Base-by-base conservation (phyloP, 2,797 vertebrate genomes). In the Amniataba percoides region DNA sequence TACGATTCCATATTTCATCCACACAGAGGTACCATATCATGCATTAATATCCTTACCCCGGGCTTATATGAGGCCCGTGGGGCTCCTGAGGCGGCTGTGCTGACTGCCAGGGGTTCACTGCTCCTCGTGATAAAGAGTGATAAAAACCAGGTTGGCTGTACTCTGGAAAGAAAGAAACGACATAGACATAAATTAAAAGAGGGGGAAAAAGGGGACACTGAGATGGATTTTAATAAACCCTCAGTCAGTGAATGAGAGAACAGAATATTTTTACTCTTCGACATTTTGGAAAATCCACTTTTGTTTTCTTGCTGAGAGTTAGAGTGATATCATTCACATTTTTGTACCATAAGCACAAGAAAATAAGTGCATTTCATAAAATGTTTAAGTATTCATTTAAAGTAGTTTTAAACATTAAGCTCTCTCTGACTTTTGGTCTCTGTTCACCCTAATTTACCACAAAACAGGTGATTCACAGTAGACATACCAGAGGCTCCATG, bases 91-190 rank as follows among this genome's bases (percentile, higher is more conserved):
- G 91, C 3, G 82, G 89, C 63, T 91, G 88, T 1, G 72, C 40
- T 51, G 89, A 69, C 82, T 95, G 96, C 97, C 97, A 97, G 2
- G 95, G 78, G 58, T 93, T 95, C 40, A 93, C 59, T 16, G 94
- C 52, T 42, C 93, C 88, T 39, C 96, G 93, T 62, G n/a, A n/a
- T n/a, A n/a, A n/a, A 19, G 95, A 86, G 66, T 94, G 93, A 87
- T 94, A 91, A 62, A 96, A 96, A 15, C 95, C 84, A 0, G 95
- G 84, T 53, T 95, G 95, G 0, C 90, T 86, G 39, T 94, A 96
- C 25, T 96, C 96, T 96, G 77, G 4, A 66, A 61, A 74, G 9
- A 87, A 65, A 78, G 18, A 63, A 68, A 55, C 62, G 2, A 65
- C 8, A 40, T 3, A 13, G 7, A 65, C 23, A 43, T 51, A 19